Evolutionary conservation across 2,888 invertebrate species (phyloP), one percentile per base, ranked within the genome.

Genomic region (Coelopa pilipes): DNA sequence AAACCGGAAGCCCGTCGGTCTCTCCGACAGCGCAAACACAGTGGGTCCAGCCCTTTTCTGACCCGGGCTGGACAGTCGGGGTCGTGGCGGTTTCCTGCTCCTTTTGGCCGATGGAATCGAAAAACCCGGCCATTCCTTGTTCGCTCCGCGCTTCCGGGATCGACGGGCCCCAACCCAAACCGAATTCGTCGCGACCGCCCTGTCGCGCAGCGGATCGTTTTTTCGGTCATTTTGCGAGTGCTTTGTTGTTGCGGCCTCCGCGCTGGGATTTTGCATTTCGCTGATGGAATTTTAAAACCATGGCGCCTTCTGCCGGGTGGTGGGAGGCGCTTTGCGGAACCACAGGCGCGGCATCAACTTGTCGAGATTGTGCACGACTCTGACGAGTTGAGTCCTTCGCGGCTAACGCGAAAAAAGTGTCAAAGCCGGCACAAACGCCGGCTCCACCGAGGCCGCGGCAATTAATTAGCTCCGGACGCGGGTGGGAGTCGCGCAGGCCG

Each of bases 181-280:
- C n/a, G n/a, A n/a, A n/a, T n/a, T n/a, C n/a, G n/a, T n/a, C n/a
- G n/a, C n/a, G n/a, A n/a, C n/a, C n/a, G n/a, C n/a, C n/a, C n/a
- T n/a, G n/a, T n/a, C n/a, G n/a, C 34, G 4, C 34, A 34, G 34
- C 7, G 34, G 34, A 34, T 4, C 34, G 34, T 53, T 53, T 53
- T 45, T 46, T 59, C 24, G 45, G 17, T 57, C 55, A 19, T 57
- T 1, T 19, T 12, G 34, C n/a, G n/a, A n/a, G n/a, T n/a, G n/a
- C n/a, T n/a, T 24, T 45, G 17, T 70, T 50, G 63, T 12, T 45
- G 71, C 12, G 17, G 34, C 10, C 1, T n/a, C 49, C 19, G 17
- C 45, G 53, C 53, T n/a, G 46, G 70, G 63, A 71, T 71, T 71
- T 71, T 24, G 34, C 63, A 63, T 71, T 71, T 62, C n/a, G 34